Evolutionary conservation across 2,113 vertebrate species (phyloP).

Genomic region (Argyrosomus japonicus): DNA sequence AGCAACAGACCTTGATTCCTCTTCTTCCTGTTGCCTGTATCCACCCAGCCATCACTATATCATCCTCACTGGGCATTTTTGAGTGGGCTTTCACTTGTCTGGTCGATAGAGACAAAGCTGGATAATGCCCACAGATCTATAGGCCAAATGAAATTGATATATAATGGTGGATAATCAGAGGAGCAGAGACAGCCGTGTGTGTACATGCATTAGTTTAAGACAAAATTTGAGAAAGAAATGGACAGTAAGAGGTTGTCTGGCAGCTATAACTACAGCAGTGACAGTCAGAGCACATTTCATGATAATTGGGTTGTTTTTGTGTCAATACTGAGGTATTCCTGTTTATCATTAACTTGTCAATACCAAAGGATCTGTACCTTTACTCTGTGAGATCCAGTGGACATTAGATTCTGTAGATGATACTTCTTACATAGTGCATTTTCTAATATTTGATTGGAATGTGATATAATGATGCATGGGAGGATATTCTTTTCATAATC

Average conservation of each 20-base stretch:
- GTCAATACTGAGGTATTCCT: background rate
- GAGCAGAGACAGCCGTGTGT: slow-evolving; percentile 7
- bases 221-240: slow-evolving; percentile 1
- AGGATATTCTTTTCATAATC: background rate
- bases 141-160: slow-evolving; percentile 39
- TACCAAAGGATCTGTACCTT: background rate
- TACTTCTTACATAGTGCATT: background rate
- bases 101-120: slow-evolving; percentile 31
- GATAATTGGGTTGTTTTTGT: slow-evolving; percentile 21
- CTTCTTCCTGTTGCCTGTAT: background rate
- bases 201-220: slow-evolving; percentile 28
- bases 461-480: background rate
- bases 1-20: background rate
- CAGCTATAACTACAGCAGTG: slow-evolving; percentile 28
- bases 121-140: slow-evolving; percentile 27
- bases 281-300: slow-evolving; percentile 37
- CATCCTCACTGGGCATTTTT: slow-evolving; percentile 30
- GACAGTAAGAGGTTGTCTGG: background rate
- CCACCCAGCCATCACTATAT: slow-evolving; percentile 8
- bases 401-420: background rate
- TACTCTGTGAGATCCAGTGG: background rate
- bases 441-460: background rate
- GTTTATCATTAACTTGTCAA: slow-evolving; percentile 18
- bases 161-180: slow-evolving; percentile 27
- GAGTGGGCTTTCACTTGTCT: slow-evolving; percentile 32